Percentiles rank a stretch among this genome's conserved stretches.
Evolutionary conservation across 2,888 invertebrate genomes (phyloP).

Genomic region (Netelia virgata): DNA sequence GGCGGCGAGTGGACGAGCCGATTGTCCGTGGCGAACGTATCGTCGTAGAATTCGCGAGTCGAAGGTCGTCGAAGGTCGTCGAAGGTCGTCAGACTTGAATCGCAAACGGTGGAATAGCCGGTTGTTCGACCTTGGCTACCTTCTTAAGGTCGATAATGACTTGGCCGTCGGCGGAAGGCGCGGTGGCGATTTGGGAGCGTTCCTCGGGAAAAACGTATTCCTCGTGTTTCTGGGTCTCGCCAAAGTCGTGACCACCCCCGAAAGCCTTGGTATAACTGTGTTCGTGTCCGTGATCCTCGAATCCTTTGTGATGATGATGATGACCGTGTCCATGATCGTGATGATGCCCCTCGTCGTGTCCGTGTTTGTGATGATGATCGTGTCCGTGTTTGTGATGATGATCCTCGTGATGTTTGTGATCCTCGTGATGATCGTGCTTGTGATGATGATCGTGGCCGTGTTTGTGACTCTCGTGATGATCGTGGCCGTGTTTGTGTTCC

Average conservation of each 20-base stretch:
- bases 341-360: constrained; percentile 66
- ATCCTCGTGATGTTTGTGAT: constrained; percentile 76
- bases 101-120: constrained; percentile 54
- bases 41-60: constrained; percentile 9
- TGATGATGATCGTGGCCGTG: constrained; percentile 68
- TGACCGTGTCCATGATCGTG: constrained; percentile 71
- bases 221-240: constrained; percentile 74
- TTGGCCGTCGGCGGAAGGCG: constrained; percentile 59
- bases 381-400: constrained; percentile 77
- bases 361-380: constrained; percentile 68
- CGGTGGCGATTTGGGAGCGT: constrained; percentile 61
- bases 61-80: not conserved
- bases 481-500: constrained; percentile 69
- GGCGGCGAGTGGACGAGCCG: constrained; percentile 23
- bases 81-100: constrained; percentile 35
- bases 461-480: constrained; percentile 69
- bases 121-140: constrained; percentile 64
- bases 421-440: constrained; percentile 73
- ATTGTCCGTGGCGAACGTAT: constrained; percentile 32
- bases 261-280: constrained; percentile 72
- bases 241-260: constrained; percentile 72
- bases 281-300: constrained; percentile 73
- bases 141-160: constrained; percentile 68
- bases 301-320: constrained; percentile 72
- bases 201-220: constrained; percentile 78